Evolutionary conservation across 1,140 invertebrate genomes (phyloP).

Genomic region (Drosophila pruinosa): DNA sequence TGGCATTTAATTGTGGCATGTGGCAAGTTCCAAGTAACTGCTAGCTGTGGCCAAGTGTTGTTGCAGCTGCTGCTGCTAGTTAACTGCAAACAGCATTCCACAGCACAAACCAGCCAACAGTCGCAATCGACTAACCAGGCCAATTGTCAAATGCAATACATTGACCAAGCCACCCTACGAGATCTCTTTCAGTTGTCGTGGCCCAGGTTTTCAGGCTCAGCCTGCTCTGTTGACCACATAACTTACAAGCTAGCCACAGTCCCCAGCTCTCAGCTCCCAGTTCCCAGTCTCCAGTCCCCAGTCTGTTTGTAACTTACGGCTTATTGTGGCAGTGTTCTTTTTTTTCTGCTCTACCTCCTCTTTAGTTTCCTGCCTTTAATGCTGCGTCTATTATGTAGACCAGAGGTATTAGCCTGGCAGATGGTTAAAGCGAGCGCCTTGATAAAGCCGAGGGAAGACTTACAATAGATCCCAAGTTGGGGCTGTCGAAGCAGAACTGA

Average conservation of each 20-base stretch:
- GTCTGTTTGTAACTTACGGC: not conserved
- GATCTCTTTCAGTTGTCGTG: conserved; percentile 18
- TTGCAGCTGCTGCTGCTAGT: conserved; percentile 7
- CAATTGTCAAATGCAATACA: conserved; percentile 69
- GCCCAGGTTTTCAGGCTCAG: not conserved
- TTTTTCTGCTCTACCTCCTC: not conserved
- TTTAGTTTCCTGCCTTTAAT: conserved; percentile 34
- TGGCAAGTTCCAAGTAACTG: conserved; percentile 48
- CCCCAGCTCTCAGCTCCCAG: not conserved
- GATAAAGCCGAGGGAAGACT: conserved; percentile 7
- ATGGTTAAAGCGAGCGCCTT: not conserved
- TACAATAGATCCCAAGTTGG: conserved; percentile 1
- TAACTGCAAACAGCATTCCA: conserved; percentile 35
- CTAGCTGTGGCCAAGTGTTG: conserved; percentile 6
- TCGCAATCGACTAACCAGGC: conserved; percentile 22
- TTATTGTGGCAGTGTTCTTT: conserved; percentile 16
- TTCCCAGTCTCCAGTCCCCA: not conserved
- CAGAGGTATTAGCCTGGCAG: conserved; percentile 14
- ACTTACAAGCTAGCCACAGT: not conserved
- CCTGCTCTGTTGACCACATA: conserved; percentile 14
- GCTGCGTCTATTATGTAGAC: conserved; percentile 30
- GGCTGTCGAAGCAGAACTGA: not conserved
- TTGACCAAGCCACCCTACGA: conserved; percentile 47
- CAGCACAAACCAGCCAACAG: conserved; percentile 14
- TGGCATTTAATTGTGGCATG: conserved; percentile 67